Conservation (phyloP, 2,888 invertebrate species). For the Volucella inanis region DNA sequence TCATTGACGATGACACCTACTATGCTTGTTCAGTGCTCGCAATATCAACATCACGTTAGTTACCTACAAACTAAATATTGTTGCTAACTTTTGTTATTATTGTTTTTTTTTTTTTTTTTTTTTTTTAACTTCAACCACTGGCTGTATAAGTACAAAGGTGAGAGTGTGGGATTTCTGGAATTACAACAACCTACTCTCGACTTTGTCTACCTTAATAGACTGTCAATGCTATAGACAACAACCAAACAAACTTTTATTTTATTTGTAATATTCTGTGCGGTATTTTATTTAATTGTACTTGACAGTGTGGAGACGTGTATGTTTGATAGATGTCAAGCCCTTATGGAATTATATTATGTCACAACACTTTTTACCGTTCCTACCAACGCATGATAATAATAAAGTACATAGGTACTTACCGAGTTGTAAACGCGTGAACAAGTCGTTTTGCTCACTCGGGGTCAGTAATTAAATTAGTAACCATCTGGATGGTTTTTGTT, state of each 20-base stretch:
- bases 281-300: constrained; percentile 20
- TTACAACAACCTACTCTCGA: constrained; percentile 59
- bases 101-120: constrained; percentile 16
- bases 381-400: constrained; percentile 5
- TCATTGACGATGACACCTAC: constrained; percentile 50
- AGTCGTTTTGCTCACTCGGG: no score
- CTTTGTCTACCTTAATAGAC: constrained; percentile 16
- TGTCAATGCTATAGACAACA: constrained; percentile 11
- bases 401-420: not conserved
- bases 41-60: constrained; percentile 28
- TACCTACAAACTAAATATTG: not conserved
- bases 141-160: constrained; percentile 55
- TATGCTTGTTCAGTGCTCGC: constrained; percentile 4
- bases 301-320: not conserved
- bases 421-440: not conserved
- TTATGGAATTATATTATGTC: constrained; percentile 61
- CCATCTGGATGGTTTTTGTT: no score
- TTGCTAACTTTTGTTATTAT: not conserved
- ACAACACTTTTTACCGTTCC: constrained; percentile 35
- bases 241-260: constrained; percentile 15
- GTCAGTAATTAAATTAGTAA: no score
- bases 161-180: constrained; percentile 71
- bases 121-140: constrained; percentile 6
- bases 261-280: not conserved
- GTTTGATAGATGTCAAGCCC: not conserved